Base-by-base conservation (phyloP, 1,140 invertebrate genomes). In the Chlorops oryzae region DNA sequence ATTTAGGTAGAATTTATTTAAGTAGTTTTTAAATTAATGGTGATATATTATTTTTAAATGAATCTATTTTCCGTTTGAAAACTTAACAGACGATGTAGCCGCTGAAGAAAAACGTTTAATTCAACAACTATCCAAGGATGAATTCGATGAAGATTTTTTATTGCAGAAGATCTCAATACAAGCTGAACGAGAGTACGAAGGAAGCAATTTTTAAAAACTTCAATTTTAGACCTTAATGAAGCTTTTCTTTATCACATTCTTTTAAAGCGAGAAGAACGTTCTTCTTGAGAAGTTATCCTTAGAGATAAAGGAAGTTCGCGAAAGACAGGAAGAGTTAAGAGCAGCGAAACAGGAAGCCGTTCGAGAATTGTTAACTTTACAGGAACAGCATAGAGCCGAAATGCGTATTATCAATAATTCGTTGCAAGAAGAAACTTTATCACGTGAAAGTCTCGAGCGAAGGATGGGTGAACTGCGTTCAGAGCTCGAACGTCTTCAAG, bases 401-500 rank as follows among this genome's bases (percentile, higher is more conserved):
- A 71, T 89, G 40, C 77, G 77, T 37, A 72, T 73, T 25, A 55
- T 72, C 0, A 72, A 69, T 50, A 72, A 72, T 39, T 70, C 65
- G 5, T 40, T 71, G 13, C 77, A 84, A 49, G 86, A 90, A 61
- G 87, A 90, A 73, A 78, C 80, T 13, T 78, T 74, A 6, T 81
- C 78, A 42, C 76, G 84, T 44, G 84, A 86, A 55, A 80, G 77
- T 41, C 78, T 88, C 64, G 87, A 90, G 62, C 78, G 81, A 54
- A 77, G 84, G 59, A 69, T 90, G 5, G 78, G 77, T 34, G 86
- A 87, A 65, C 73, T 87, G n/a, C 73, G 84, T 59, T 70, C 77
- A 35, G 84, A 87, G 81, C 67, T 92, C 56, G 89, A 92, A 63
- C 77, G 81, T 57, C 74, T 95, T 5, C 92, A 96, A 75, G 83